These are phyloP conservation scores for Scelioninae gen. 1 DNA, from an alignment of 2,888 invertebrate genomes.

Conservation along the genomic window DNA sequence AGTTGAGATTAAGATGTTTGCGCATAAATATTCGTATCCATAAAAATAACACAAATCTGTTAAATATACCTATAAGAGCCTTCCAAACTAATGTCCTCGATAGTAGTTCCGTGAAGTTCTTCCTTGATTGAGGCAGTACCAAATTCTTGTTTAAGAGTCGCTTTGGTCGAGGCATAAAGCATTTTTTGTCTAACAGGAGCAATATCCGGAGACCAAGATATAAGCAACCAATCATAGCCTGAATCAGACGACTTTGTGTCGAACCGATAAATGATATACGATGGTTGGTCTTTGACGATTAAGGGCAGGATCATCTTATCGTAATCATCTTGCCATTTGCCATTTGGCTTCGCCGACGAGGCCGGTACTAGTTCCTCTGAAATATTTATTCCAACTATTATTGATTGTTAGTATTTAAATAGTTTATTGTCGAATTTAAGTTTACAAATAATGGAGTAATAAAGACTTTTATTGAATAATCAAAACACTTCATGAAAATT, in stretches of 20 bases:
- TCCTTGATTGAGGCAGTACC: slow-evolving; percentile 97
- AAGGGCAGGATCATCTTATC: slow-evolving; percentile 90
- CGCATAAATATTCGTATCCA: too few relatives aligned
- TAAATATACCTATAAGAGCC: slow-evolving; percentile 93
- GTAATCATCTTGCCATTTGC: slow-evolving; percentile 94
- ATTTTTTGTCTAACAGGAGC: slow-evolving; percentile 97
- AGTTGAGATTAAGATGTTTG: too few relatives aligned
- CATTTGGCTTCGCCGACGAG: slow-evolving; percentile 88
- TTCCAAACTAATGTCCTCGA: slow-evolving; percentile 92
- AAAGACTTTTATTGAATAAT: too few relatives aligned
- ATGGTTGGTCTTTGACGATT: slow-evolving; percentile 92
- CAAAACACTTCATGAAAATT: too few relatives aligned
- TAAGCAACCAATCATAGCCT: slow-evolving; percentile 96
- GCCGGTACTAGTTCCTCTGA: slow-evolving; percentile 91
- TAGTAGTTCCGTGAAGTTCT: slow-evolving; percentile 94
- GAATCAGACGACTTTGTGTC: slow-evolving; percentile 90
- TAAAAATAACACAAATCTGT: too few relatives aligned
- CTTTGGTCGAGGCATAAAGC: slow-evolving; percentile 98
- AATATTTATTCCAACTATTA: slow-evolving; percentile 73
- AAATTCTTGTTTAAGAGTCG: slow-evolving; percentile 98
- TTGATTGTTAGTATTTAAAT: not conserved
- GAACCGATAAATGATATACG: slow-evolving; percentile 92
- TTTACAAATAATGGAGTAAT: too few relatives aligned
- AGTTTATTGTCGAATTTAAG: too few relatives aligned
- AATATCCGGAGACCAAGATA: slow-evolving; percentile 97